Conservation (phyloP, 1,140 invertebrate species). For the Ganaspis sp. region DNA sequence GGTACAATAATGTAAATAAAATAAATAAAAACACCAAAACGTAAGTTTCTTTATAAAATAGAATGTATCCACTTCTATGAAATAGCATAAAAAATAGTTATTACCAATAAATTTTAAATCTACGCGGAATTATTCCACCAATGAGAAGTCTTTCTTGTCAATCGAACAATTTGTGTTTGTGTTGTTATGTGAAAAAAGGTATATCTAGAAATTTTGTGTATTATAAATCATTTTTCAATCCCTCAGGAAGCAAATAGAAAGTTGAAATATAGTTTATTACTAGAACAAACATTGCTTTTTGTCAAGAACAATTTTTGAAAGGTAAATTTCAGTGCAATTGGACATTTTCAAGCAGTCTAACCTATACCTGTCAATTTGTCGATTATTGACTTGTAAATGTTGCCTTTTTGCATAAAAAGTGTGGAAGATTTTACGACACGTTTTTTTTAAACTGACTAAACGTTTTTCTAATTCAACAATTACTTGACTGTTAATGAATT, state of each 20-base stretch:
- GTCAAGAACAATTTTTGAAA: background rate
- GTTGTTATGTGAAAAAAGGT: background rate
- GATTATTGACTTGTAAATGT: background rate
- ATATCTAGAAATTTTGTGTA: background rate
- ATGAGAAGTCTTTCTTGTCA: background rate
- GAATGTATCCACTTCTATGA: no score
- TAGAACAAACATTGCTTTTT: background rate
- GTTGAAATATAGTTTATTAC: background rate
- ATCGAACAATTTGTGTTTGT: background rate
- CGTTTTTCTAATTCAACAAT: background rate
- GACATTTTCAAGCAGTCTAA: background rate
- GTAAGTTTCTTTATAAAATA: no score
- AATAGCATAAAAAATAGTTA: no score
- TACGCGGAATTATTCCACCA: no score
- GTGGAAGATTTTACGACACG: background rate
- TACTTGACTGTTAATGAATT: background rate
- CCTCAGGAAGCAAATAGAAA: background rate
- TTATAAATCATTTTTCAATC: background rate
- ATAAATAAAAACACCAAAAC: no score
- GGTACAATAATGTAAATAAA: no score
- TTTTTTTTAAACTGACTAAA: background rate
- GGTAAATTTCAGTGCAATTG: background rate
- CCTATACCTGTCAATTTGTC: constrained; percentile 1
- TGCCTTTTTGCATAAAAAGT: background rate
- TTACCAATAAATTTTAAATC: no score